phyloP scores from a whole-genome alignment of 2,113 vertebrate species.

The Ailuropoda melanoleuca region DNA sequence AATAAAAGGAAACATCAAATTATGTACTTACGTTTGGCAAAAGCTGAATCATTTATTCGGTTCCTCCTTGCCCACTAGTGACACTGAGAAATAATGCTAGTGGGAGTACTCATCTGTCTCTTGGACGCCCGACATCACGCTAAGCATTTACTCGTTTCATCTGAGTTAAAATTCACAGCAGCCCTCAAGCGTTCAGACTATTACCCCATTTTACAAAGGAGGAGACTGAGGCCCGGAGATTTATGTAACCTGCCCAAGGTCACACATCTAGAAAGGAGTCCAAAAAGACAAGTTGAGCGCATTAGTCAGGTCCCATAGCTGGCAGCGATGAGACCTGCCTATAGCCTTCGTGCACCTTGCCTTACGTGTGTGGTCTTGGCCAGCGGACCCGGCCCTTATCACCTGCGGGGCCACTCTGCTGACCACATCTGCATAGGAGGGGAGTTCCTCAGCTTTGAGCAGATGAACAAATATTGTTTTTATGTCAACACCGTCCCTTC shows the following conservation, averaged over 20 bases:
- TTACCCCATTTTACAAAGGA: background rate
- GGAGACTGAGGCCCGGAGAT: background rate
- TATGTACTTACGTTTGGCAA: background rate
- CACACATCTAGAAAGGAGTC: background rate
- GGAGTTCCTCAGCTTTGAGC: background rate
- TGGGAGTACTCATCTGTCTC: accelerated
- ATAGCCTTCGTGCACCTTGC: accelerated
- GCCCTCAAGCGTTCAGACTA: background rate
- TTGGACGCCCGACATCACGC: accelerated
- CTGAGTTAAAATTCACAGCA: background rate
- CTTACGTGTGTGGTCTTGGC: accelerated
- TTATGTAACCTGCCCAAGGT: background rate
- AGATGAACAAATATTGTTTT: background rate
- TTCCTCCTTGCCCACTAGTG: background rate
- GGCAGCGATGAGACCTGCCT: accelerated
- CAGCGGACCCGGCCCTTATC: accelerated
- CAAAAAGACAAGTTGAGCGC: background rate
- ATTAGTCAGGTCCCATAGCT: background rate
- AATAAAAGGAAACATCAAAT: background rate
- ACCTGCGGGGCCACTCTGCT: accelerated
- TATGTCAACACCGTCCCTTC: background rate
- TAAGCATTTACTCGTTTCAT: background rate
- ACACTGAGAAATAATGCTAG: background rate
- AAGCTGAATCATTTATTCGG: background rate
- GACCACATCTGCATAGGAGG: background rate